Evolutionary conservation across 2,888 invertebrate species (phyloP), one percentile per base, ranked within the genome.

Genomic region (Agrenia bidenticulata): DNA sequence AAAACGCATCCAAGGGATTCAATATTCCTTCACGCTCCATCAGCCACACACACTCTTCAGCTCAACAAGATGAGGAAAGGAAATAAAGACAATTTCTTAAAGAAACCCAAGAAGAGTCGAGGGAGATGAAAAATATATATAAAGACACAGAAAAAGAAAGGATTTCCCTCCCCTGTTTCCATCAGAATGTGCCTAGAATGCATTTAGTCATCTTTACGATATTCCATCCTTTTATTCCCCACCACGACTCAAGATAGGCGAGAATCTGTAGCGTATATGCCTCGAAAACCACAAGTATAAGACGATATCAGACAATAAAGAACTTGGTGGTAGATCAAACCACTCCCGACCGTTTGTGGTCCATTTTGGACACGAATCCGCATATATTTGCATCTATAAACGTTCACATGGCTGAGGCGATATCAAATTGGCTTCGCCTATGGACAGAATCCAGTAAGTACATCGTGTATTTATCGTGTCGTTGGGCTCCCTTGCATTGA

Each of bases 321-420:
- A 45, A 45, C 45, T 17, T n/a, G 19, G 45, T 15, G 19, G 45
- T 17, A 45, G 45, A 45, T 17, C 19, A 15, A 15, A 15, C 19
- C 63, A 61, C 62, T n/a, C n/a, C n/a, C 58, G 58, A 66, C 66
- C 66, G 59, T 63, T 66, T 66, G 66, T 60, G 67, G 67, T 67
- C 63, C 63, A 60, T 59, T 66, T 62, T 67, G 67, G 67, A 67
- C 67, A 61, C 59, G 67, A 54, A 61, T 67, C 61, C 63, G 63
- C 67, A 67, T 67, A 60, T 61, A 67, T 67, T 67, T 67, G 67
- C 67, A 67, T 67, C 51, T 57, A 54, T 55, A 59, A 63, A 59
- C 9, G 51, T 32, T 4, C 5, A 32, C 23, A 15, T 5, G n/a
- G 45, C 45, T 17, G 4, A 45, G 5, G 45, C 15, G 32, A 7